A percentile compares a stretch with the other conserved stretches of the same genome.
Evolutionary conservation across 2,888 invertebrate species (phyloP).

Genomic region (Prosapia bicincta): DNA sequence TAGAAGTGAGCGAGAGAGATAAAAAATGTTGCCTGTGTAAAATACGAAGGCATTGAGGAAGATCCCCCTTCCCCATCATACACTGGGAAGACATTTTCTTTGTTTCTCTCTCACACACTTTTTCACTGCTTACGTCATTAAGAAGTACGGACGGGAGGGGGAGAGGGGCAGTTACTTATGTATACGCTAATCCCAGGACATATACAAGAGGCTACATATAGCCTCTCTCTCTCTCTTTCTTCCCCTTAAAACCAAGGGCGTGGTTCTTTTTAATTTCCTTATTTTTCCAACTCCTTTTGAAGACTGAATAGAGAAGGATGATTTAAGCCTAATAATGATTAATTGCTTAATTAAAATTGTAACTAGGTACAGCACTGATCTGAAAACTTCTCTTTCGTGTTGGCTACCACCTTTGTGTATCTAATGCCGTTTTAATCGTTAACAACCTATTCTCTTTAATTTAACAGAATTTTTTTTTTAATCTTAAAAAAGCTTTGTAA

Average conservation of each 20-base stretch:
- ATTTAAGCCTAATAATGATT: slow-evolving; percentile 30
- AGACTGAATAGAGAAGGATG: slow-evolving; percentile 24
- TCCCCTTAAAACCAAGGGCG: slow-evolving; percentile 25
- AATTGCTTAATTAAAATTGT: slow-evolving; percentile 30
- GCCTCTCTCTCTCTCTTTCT: slow-evolving; percentile 9
- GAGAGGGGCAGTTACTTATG: slow-evolving; percentile 31
- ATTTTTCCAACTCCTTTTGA: slow-evolving; percentile 18
- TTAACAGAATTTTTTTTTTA: no score
- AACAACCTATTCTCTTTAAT: no score
- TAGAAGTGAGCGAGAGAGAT: slow-evolving; percentile 49
- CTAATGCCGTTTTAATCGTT: no score
- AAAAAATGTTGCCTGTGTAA: slow-evolving; percentile 41
- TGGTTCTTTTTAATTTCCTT: slow-evolving; percentile 34
- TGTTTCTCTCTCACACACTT: slow-evolving; percentile 43
- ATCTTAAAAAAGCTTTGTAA: no score
- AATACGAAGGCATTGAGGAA: slow-evolving; percentile 41
- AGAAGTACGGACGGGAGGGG: slow-evolving; percentile 40
- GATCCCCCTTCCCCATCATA: slow-evolving; percentile 27
- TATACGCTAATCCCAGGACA: slow-evolving; percentile 32
- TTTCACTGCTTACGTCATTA: slow-evolving; percentile 55
- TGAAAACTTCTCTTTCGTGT: no score
- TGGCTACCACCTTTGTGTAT: no score
- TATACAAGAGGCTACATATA: slow-evolving; percentile 15
- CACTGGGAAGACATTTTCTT: slow-evolving; percentile 46
- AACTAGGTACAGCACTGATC: slow-evolving; percentile 9